These are phyloP conservation scores for Remorina albescens DNA, from an alignment of 2,797 vertebrate species.

Conservation along the genomic window DNA sequence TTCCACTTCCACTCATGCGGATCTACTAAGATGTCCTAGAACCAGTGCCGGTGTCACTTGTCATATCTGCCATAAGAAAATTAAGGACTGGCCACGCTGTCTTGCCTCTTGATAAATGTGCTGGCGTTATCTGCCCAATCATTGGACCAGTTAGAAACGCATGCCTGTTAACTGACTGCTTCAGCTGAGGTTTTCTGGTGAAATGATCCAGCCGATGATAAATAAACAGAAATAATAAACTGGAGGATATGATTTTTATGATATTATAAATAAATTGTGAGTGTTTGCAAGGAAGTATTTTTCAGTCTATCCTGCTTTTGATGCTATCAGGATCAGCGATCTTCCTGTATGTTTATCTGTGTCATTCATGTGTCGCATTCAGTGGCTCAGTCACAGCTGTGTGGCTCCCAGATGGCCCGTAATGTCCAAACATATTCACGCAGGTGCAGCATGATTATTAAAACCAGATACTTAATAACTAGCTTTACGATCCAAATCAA, in stretches of 20 bases:
- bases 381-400: background rate
- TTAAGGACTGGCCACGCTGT: background rate
- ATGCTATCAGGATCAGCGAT: no score
- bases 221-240: background rate
- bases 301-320: background rate
- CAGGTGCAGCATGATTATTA: background rate
- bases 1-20: conserved; percentile 48
- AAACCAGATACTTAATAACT: background rate
- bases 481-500: background rate
- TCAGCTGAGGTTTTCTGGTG: background rate
- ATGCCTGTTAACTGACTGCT: background rate
- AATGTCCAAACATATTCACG: conserved; percentile 10
- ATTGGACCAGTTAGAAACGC: background rate
- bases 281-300: background rate
- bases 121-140: background rate
- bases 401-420: conserved; percentile 8
- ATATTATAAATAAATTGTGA: background rate
- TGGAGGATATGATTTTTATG: background rate
- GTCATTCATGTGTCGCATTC: background rate
- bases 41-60: conserved; percentile 39
- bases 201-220: background rate
- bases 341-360: background rate
- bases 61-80: conserved; percentile 22
- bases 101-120: conserved; percentile 6
- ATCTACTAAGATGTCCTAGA: conserved; percentile 36